Conservation (phyloP, 2,888 invertebrate genomes). For the Drosophila histrio region DNA sequence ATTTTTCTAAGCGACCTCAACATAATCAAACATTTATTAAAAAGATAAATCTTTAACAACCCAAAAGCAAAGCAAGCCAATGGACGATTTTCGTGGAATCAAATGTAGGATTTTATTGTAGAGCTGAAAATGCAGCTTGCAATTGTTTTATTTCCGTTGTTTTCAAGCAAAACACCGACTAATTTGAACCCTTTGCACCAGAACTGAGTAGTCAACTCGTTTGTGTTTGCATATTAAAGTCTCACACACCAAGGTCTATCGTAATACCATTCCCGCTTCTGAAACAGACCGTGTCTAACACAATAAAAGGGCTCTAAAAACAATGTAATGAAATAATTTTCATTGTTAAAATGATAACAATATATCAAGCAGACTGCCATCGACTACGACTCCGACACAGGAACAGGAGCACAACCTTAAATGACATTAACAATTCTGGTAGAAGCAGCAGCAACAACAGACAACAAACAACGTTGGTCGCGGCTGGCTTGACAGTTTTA, state of each 20-base stretch:
- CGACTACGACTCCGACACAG: conserved; percentile 26
- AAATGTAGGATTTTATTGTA: too few species aligned
- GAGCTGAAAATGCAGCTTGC: too few species aligned
- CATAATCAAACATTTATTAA: too few species aligned
- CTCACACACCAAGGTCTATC: background rate
- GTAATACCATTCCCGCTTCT: background rate
- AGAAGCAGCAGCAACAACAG: conserved; percentile 28
- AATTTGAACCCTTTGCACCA: background rate
- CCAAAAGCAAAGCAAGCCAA: too few species aligned
- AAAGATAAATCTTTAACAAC: too few species aligned
- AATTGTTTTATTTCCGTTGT: too few species aligned
- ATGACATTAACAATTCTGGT: conserved; percentile 65
- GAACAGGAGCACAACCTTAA: conserved; percentile 35
- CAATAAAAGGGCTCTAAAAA: conserved; percentile 69
- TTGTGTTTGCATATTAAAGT: background rate
- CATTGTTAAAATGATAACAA: conserved; percentile 82
- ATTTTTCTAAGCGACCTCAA: too few species aligned
- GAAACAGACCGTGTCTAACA: conserved; percentile 60
- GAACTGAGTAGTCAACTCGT: background rate
- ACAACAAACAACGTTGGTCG: conserved; percentile 44
- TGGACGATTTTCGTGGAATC: too few species aligned
- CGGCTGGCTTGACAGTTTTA: conserved; percentile 65
- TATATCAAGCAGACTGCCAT: conserved; percentile 81
- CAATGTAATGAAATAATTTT: conserved; percentile 83
- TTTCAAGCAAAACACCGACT: too few species aligned